These are phyloP conservation scores for Thomomys bottae DNA, from an alignment of 2,113 vertebrate species.

Conservation along the genomic window DNA sequence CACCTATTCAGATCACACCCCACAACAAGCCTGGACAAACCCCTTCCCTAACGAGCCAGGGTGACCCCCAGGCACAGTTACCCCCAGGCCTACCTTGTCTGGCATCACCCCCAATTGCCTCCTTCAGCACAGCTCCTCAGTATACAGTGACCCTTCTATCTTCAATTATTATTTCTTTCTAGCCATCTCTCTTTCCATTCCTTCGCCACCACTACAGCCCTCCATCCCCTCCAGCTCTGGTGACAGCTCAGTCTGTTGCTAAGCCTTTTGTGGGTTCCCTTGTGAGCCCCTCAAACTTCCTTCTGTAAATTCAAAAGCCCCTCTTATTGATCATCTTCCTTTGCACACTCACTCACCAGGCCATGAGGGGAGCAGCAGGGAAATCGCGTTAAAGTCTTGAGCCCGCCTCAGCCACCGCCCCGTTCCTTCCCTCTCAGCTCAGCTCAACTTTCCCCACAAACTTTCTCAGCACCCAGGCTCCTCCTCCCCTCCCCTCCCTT, in stretches of 20 bases:
- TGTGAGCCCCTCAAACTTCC: not conserved
- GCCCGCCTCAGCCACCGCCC: constrained; percentile 57
- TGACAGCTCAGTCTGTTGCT: not conserved
- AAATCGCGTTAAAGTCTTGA: constrained; percentile 18
- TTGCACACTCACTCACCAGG: constrained; percentile 64
- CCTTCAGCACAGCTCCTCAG: not conserved
- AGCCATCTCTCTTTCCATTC: not conserved
- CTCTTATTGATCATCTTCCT: not conserved
- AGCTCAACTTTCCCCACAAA: constrained; percentile 73
- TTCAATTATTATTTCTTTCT: not conserved
- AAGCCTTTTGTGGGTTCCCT: not conserved
- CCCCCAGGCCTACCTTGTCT: not conserved
- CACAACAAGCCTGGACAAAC: not conserved
- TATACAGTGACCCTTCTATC: too few relatives aligned
- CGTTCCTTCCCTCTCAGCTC: not conserved
- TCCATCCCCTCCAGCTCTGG: constrained; percentile 1
- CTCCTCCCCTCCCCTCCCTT: constrained; percentile 77
- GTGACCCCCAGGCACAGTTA: constrained; percentile 13
- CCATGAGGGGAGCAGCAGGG: constrained; percentile 44
- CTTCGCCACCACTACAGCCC: not conserved
- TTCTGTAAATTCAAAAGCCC: constrained; percentile 28
- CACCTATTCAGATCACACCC: constrained; percentile 37
- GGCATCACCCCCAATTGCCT: not conserved
- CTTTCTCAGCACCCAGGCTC: constrained; percentile 74
- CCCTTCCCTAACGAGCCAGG: not conserved